These are phyloP conservation scores for Amyelois transitella DNA, from an alignment of 1,140 invertebrate species.

Conservation along the genomic window DNA sequence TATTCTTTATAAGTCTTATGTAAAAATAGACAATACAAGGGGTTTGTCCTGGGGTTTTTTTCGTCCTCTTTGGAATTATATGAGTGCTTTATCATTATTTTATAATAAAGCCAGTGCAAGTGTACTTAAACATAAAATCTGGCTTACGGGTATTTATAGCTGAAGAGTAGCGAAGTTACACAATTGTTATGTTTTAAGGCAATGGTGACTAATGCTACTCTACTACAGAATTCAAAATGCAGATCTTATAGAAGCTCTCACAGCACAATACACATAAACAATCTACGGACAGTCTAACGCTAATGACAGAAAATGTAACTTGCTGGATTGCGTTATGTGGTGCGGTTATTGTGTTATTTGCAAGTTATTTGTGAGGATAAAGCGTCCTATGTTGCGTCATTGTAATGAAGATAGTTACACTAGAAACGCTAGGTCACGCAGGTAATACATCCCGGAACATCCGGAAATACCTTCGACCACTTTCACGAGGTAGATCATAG, in stretches of 20 bases:
- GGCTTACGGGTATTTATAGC: no score
- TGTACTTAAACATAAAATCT: no score
- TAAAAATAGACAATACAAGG: no score
- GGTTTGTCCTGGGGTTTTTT: no score
- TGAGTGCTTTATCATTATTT: no score
- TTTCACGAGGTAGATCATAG: conserved; percentile 18
- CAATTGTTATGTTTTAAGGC: background rate
- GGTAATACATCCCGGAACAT: conserved; percentile 23
- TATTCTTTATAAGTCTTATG: no score
- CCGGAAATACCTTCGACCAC: conserved; percentile 25
- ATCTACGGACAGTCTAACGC: background rate
- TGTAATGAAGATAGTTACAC: conserved; percentile 25
- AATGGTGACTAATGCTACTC: background rate
- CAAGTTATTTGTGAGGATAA: conserved; percentile 10
- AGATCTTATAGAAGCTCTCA: background rate
- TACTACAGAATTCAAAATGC: background rate
- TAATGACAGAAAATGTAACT: conserved; percentile 18
- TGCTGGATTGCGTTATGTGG: conserved; percentile 16
- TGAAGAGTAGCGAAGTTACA: background rate
- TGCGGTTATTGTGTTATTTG: conserved; percentile 12
- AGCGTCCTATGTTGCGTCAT: conserved; percentile 29
- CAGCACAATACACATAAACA: conserved; percentile 9
- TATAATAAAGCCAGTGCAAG: no score
- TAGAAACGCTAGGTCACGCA: conserved; percentile 17
- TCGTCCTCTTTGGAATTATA: no score